Percentiles rank a stretch among this genome's conserved stretches.
Evolutionary conservation across 2,888 invertebrate genomes (phyloP).

Genomic region (Eueremaeus valkanovi): DNA sequence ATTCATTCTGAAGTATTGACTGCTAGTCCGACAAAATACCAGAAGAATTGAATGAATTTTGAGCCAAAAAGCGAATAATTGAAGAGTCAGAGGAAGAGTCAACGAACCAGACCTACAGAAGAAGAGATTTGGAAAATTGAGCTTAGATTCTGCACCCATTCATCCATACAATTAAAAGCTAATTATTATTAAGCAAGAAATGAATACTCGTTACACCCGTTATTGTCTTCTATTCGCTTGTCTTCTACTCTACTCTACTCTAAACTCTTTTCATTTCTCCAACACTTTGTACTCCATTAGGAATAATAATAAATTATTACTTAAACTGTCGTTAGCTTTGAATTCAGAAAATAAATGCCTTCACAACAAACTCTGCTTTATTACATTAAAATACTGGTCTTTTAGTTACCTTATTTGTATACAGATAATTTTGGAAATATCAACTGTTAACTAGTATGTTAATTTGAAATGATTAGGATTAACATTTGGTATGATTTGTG

Average conservation of each 20-base stretch:
- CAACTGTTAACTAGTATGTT: no score
- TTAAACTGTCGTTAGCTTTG: no score
- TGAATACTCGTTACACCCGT: neutral
- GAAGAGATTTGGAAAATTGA: neutral
- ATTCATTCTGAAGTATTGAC: no score
- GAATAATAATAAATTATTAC: neutral
- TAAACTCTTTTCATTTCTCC: neutral
- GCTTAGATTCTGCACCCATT: neutral
- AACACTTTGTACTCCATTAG: neutral
- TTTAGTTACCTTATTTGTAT: no score
- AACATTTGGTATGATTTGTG: no score
- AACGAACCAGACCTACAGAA: neutral
- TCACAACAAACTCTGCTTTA: no score
- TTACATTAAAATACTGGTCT: no score
- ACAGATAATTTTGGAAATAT: no score
- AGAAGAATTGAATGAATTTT: neutral
- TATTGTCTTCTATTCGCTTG: constrained; percentile 1
- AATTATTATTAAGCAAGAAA: neutral
- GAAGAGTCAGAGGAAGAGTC: neutral
- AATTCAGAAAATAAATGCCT: no score
- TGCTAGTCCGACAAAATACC: no score
- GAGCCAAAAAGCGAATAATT: neutral
- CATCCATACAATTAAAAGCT: neutral
- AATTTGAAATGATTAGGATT: no score
- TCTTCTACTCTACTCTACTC: neutral